Evolutionary conservation across 2,797 vertebrate genomes (phyloP), one percentile per base, ranked within the genome.

Genomic region (Apogon hyalosoma): DNA sequence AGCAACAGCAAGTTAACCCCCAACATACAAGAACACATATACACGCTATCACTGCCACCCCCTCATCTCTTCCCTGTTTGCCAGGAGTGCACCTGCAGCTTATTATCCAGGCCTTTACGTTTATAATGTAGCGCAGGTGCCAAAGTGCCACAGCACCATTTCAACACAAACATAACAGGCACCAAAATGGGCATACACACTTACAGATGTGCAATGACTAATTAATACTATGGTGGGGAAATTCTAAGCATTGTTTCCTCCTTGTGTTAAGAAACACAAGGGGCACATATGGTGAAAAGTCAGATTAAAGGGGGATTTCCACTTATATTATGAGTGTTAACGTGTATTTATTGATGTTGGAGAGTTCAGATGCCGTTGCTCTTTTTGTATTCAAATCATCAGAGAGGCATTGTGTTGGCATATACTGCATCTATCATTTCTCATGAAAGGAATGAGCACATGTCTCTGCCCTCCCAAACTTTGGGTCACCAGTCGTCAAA

Each of bases 121-220:
- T 88, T 87, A 89, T 96, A 96, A 97, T 94, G 90, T 36, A 84
- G 85, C 90, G 84, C 95, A 97, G 95, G 93, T 97, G 95, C 93
- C 91, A 93, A 88, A 90, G 85, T 86, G 33, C 84, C 82, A 78
- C 70, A 76, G 64, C 63, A 84, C 84, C 69, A 80, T 62, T 75
- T 80, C 78, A 80, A 82, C 84, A 79, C 73, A 87, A 76, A 85
- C 86, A 77, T 56, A 77, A 82, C 82, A 77, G 72, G 73, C 77
- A 70, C 70, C 16, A 24, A 87, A 78, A 83, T 80, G 83, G 67
- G 77, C 69, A 82, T 48, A 77, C 81, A 73, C 76, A 62, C 73
- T 79, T 88, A 85, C 88, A 91, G 87, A 90, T 90, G 88, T 89
- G 88, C 69, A 81, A 55, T 86, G 82, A 85, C 89, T 91, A 88